Percentiles rank a stretch among this genome's conserved stretches.
Evolutionary conservation across 2,113 vertebrate species (phyloP).

Genomic region (Pomatostomus ruficeps): DNA sequence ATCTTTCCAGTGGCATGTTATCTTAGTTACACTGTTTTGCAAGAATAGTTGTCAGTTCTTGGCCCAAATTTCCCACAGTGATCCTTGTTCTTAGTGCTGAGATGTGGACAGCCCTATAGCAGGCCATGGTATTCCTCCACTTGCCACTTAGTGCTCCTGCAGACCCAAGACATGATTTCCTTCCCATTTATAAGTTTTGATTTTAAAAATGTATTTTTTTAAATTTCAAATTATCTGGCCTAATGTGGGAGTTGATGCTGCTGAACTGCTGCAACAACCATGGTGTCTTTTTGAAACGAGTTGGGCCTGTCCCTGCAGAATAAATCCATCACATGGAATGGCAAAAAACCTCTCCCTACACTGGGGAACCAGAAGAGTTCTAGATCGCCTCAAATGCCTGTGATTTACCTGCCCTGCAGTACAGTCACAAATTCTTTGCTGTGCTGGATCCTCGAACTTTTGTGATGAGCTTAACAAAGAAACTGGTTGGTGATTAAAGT

Average conservation of each 20-base stretch:
- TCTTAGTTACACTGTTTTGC: neutral
- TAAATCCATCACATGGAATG: neutral
- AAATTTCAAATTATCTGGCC: neutral
- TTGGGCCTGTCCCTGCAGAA: neutral
- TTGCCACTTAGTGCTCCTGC: neutral
- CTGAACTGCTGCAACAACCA: neutral
- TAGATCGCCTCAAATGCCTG: neutral
- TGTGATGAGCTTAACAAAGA: neutral
- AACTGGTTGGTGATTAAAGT: neutral
- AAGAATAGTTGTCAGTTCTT: neutral
- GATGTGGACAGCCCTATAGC: neutral
- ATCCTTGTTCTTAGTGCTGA: neutral
- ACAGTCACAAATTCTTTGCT: neutral
- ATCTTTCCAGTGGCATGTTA: neutral
- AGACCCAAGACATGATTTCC: neutral
- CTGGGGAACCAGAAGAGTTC: neutral
- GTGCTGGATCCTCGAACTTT: neutral
- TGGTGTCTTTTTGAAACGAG: neutral
- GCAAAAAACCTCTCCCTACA: neutral
- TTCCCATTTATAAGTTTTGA: neutral
- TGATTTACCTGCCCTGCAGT: neutral
- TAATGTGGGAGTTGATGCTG: neutral
- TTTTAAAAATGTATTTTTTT: neutral
- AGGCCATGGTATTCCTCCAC: fast-evolving
- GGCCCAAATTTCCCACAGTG: neutral